Percentiles rank a stretch among this genome's conserved stretches.
These are phyloP conservation scores for Aulostomus chinensis DNA, from an alignment of 2,797 vertebrate genomes.

Conservation along the genomic window DNA sequence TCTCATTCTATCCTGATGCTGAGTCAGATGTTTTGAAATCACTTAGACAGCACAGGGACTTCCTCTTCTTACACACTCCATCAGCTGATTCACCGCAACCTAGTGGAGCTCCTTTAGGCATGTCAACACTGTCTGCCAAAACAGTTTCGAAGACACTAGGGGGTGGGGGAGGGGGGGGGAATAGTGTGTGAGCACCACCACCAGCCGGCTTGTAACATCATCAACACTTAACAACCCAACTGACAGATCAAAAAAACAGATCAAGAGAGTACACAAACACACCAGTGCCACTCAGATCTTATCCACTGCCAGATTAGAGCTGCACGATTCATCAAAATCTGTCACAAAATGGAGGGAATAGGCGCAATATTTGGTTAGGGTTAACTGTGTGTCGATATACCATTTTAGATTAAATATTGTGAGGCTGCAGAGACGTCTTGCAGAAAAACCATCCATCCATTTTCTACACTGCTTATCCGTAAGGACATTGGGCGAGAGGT, in stretches of 20 bases:
- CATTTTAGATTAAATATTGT: too few species aligned
- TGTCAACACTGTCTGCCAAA: conserved; percentile 16
- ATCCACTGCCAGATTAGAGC: too few species aligned
- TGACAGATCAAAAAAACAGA: too few species aligned
- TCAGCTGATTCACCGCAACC: conserved; percentile 62
- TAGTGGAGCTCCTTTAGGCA: conserved; percentile 28
- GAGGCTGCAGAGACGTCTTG: too few species aligned
- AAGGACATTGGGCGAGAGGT: too few species aligned
- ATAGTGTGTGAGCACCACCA: background rate
- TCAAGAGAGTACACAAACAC: background rate
- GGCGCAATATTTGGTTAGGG: too few species aligned
- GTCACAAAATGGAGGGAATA: too few species aligned
- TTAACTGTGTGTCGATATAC: too few species aligned
- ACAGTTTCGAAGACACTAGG: conserved; percentile 7
- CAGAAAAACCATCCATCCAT: too few species aligned
- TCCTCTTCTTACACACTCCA: conserved; percentile 33
- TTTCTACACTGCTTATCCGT: too few species aligned
- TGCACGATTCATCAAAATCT: too few species aligned
- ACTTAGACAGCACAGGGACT: conserved; percentile 51
- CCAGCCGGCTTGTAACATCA: background rate
- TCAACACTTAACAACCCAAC: conserved; percentile 17
- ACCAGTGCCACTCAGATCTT: conserved; percentile 1
- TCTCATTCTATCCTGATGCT: conserved; percentile 29
- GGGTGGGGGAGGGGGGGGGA: background rate
- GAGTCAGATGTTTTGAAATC: conserved; percentile 59